Evolutionary conservation across 2,797 vertebrate species (phyloP).

Genomic region (Anguilla marmorata): DNA sequence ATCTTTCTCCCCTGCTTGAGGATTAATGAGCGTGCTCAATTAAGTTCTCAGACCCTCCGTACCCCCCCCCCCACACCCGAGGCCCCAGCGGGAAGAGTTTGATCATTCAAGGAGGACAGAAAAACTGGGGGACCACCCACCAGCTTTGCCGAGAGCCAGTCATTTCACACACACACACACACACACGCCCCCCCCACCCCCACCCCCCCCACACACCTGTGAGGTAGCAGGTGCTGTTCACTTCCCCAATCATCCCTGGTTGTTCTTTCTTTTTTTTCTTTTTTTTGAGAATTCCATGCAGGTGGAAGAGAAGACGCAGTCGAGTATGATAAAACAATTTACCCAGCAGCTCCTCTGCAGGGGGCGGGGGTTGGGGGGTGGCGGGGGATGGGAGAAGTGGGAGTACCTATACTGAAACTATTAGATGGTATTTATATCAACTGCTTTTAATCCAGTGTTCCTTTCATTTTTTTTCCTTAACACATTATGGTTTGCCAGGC

Average conservation of each 20-base stretch:
- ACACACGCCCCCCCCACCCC: not conserved
- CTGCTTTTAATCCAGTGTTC: too few species aligned
- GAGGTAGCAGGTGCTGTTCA: not conserved
- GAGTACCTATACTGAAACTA: not conserved
- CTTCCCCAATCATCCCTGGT: not conserved
- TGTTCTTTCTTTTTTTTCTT: not conserved
- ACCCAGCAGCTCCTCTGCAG: not conserved
- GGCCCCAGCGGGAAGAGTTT: not conserved
- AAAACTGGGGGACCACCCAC: not conserved
- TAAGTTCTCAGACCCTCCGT: conserved; percentile 8
- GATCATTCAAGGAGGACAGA: not conserved
- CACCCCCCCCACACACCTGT: not conserved
- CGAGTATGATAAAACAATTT: not conserved
- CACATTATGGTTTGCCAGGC: too few species aligned
- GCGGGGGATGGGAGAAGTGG: too few species aligned
- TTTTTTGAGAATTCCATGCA: not conserved
- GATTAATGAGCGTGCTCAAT: conserved; percentile 8
- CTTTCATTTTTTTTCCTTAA: too few species aligned
- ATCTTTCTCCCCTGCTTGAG: not conserved
- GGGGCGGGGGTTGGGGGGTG: too few species aligned
- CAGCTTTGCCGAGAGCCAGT: not conserved
- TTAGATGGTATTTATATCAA: too few species aligned
- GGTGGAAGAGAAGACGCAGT: not conserved
- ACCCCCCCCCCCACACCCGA: not conserved
- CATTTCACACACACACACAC: not conserved